phyloP scores from a whole-genome alignment of 2,797 vertebrate species.

The Anguilla marmorata region DNA sequence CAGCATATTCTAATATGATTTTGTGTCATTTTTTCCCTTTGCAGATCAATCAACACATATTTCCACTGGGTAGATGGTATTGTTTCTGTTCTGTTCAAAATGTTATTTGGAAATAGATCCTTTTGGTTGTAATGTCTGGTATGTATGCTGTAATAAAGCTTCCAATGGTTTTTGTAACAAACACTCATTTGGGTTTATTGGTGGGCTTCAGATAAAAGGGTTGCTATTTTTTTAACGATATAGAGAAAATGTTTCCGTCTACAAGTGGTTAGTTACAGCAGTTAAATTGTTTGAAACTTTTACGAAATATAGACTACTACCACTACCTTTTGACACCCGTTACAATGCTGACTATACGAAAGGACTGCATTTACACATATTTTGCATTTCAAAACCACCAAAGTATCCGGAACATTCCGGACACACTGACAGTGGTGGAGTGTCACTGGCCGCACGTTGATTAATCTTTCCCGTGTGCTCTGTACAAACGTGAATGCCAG shows the following conservation, averaged over 20 bases:
- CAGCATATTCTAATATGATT: background rate
- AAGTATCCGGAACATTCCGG: too few relatives aligned
- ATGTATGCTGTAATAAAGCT: conserved; percentile 10
- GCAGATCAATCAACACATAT: background rate
- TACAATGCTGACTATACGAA: background rate
- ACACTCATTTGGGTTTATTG: background rate
- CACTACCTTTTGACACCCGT: background rate
- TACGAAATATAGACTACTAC: background rate
- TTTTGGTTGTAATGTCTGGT: conserved; percentile 1
- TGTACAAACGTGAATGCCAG: background rate
- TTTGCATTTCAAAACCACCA: conserved; percentile 37
- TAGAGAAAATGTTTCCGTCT: background rate
- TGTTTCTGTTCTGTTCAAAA: background rate
- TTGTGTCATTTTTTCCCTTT: background rate
- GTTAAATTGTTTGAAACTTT: background rate
- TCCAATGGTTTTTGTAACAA: background rate
- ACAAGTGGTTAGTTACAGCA: background rate
- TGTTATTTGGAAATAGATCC: conserved; percentile 6
- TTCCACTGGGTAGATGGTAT: background rate
- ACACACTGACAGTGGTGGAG: background rate
- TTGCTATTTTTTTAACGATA: background rate
- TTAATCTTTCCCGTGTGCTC: too few relatives aligned
- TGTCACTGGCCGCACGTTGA: background rate
- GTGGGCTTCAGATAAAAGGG: background rate
- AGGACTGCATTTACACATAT: conserved; percentile 34